These are phyloP conservation scores for Chymomyza caudatula DNA, from an alignment of 2,888 invertebrate species.

Conservation along the genomic window DNA sequence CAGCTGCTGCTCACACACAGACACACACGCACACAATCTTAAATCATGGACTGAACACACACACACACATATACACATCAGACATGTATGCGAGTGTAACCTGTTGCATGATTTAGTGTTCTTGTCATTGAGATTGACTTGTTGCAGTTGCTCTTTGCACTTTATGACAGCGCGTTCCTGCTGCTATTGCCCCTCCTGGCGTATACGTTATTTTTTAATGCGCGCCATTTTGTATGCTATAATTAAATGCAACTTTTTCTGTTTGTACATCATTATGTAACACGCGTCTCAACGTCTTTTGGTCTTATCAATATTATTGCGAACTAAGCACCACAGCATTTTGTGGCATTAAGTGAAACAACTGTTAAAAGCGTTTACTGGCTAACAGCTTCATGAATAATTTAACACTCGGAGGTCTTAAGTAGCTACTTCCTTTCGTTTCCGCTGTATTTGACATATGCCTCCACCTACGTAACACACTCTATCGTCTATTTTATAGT, in stretches of 20 bases:
- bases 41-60: slow-evolving; percentile 16
- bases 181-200: no score
- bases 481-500: no score
- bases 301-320: slow-evolving; percentile 24
- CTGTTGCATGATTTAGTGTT: slow-evolving; percentile 64
- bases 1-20: slow-evolving; percentile 47
- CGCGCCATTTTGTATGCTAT: slow-evolving; percentile 7
- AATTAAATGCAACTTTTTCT: slow-evolving; percentile 24
- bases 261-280: slow-evolving; percentile 55
- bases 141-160: slow-evolving; percentile 5
- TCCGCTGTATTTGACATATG: no score
- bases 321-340: slow-evolving; percentile 26
- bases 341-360: slow-evolving; percentile 11
- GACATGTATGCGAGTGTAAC: slow-evolving; percentile 37
- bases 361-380: not conserved
- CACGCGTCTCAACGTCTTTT: not conserved
- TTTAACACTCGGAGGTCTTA: slow-evolving; percentile 30
- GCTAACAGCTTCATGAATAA: slow-evolving; percentile 25
- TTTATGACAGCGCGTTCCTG: slow-evolving; percentile 5
- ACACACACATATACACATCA: not conserved
- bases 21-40: not conserved
- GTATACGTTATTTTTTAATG: no score
- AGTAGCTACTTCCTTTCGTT: not conserved
- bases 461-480: no score
- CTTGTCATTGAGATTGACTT: slow-evolving; percentile 2